Percentiles rank a stretch among this genome's conserved stretches.
phyloP scores from a whole-genome alignment of 2,113 vertebrate genomes.

The Oriolus oriolus region DNA sequence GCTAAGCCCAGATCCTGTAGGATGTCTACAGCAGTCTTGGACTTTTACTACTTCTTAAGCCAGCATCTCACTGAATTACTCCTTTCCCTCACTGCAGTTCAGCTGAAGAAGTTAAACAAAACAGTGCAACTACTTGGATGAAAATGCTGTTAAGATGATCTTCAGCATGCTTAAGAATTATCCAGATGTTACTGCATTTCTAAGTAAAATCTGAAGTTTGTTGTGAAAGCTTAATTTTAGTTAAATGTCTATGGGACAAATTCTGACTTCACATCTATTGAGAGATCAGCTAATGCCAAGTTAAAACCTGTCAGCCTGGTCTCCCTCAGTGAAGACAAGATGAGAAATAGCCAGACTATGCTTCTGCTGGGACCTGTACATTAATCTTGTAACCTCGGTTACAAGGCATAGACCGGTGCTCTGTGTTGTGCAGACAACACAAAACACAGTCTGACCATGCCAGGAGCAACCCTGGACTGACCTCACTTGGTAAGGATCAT shows the following conservation, averaged over 20 bases:
- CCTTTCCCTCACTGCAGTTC: not conserved
- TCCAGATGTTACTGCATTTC: not conserved
- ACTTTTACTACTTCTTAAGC: not conserved
- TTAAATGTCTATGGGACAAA: not conserved
- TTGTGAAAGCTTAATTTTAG: not conserved
- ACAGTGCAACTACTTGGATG: not conserved
- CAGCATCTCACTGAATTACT: not conserved
- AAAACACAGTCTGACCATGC: not conserved
- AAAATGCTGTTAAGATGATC: not conserved
- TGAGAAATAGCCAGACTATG: not conserved
- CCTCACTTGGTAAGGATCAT: not conserved
- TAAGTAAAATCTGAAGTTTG: not conserved
- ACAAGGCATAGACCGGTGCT: accelerated
- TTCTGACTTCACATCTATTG: not conserved
- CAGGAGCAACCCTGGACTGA: not conserved
- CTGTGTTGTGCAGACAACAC: not conserved
- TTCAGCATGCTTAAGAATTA: not conserved
- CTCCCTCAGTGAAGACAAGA: not conserved
- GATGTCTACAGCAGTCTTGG: not conserved
- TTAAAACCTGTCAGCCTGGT: not conserved
- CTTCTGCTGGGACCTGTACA: not conserved
- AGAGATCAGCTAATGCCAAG: not conserved
- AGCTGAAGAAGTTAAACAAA: not conserved
- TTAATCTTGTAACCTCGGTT: not conserved
- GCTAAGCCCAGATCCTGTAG: not conserved